Base-by-base conservation (phyloP, 2,888 invertebrate species). In the Phyllotreta striolata region DNA sequence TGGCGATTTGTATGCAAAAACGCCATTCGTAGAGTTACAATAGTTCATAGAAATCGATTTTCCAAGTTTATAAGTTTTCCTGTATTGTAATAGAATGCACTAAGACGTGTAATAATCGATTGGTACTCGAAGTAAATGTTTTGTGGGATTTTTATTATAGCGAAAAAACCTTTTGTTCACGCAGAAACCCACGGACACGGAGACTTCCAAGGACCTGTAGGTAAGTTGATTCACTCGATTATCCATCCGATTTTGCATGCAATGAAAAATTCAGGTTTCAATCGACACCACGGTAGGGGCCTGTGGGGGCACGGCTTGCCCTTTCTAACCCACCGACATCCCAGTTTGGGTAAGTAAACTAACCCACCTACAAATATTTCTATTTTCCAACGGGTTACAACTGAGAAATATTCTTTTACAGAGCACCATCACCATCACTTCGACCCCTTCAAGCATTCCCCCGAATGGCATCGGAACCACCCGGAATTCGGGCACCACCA, bases 151-250 rank as follows among this genome's bases (percentile, higher is more conserved):
- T 24, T 3, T 24, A 24, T 24, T 24, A 24, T 4, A 24, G 1
- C 1, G 4, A 24, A 24, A 24, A 24, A 24, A 24, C 24, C 24
- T 24, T 24, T 24, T 24, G 4, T 4, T 24, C 2, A 4, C 24
- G 4, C 24, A 24, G 24, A 24, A 24, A 47, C 12, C 14, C 9
- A 34, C 47, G 12, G 47, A 4, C 3, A 24, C 34, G 9, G n/a
- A 47, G 47, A 12, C 7, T 47, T 13, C 5, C 14, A 47, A 5
- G 49, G 49, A 49, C n/a, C 10, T 14, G 1, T 49, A 1, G 49
- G 49, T 49, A 49, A 49, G 49, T 49, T 49, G 9, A 6, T 49
- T 49, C 37, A 35, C n/a, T 49, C 35, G 10, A 9, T 49, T 35
- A 37, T 49, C 1, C 49, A 49, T 8, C 35, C 10, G 10, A 12